Percentiles rank a stretch among this genome's conserved stretches.
phyloP scores from a whole-genome alignment of 2,888 invertebrate genomes.

The Griposia aprilina region DNA sequence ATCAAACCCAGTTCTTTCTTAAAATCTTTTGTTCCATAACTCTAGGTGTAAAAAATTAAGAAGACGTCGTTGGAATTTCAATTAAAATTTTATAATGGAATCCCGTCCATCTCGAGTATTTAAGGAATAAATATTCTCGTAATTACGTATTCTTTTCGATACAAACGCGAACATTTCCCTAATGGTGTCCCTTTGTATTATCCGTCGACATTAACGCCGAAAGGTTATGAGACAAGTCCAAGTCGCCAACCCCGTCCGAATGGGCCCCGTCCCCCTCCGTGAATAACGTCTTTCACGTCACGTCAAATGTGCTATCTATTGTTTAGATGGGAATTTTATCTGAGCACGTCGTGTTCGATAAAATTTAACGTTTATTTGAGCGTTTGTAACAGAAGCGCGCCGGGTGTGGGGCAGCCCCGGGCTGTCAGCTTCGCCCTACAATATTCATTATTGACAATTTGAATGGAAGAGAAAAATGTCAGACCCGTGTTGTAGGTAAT shows the following conservation, averaged over 20 bases:
- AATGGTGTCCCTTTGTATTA: slow-evolving; percentile 62
- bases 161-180: slow-evolving; percentile 58
- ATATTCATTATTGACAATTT: slow-evolving; percentile 85
- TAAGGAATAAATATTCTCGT: slow-evolving; percentile 53
- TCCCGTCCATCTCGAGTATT: slow-evolving; percentile 52
- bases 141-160: slow-evolving; percentile 66
- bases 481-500: slow-evolving; percentile 81
- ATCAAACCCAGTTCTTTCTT: slow-evolving; percentile 27
- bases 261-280: slow-evolving; percentile 26
- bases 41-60: slow-evolving; percentile 37
- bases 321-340: slow-evolving; percentile 71
- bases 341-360: slow-evolving; percentile 67
- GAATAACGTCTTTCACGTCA: slow-evolving; percentile 67
- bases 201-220: slow-evolving; percentile 57
- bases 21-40: slow-evolving; percentile 43
- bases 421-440: slow-evolving; percentile 68
- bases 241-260: slow-evolving; percentile 11
- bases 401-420: slow-evolving; percentile 54
- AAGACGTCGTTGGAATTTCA: slow-evolving; percentile 48
- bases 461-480: slow-evolving; percentile 84
- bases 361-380: slow-evolving; percentile 69
- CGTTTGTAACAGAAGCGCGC: slow-evolving; percentile 57
- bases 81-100: slow-evolving; percentile 58
- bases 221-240: slow-evolving; percentile 61
- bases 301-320: slow-evolving; percentile 66